Percentiles rank a stretch among this genome's conserved stretches.
Conservation (phyloP, 2,888 invertebrate species). For the Macrosiphum euphorbiae region DNA sequence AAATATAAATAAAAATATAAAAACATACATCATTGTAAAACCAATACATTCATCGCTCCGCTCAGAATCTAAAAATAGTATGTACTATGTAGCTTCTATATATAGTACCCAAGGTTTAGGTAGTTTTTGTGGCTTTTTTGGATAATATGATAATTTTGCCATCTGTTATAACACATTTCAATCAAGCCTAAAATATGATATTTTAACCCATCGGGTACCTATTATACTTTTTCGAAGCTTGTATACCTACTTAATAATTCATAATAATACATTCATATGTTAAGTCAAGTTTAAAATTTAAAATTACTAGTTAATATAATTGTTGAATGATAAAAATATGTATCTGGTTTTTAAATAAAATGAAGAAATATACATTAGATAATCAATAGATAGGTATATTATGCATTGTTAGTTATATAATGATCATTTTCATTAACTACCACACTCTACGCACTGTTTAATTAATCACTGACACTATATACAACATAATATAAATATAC, state of each 20-base stretch:
- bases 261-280: neutral
- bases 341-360: neutral
- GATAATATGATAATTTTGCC: slow-evolving; percentile 2
- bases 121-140: neutral
- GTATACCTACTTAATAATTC: neutral
- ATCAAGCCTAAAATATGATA: neutral
- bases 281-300: neutral
- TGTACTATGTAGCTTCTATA: neutral
- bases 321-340: neutral
- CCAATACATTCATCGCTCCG: no score
- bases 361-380: neutral
- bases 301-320: neutral
- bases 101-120: neutral
- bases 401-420: slow-evolving; percentile 20
- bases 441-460: neutral
- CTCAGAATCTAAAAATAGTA: no score
- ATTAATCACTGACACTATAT: neutral
- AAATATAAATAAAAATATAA: no score
- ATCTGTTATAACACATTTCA: neutral
- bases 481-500: neutral
- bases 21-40: no score
- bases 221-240: neutral
- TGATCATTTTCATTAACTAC: neutral
- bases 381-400: neutral
- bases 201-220: neutral